Evolutionary conservation across 2,888 invertebrate genomes (phyloP).

Genomic region (Cheiracanthium punctorium): DNA sequence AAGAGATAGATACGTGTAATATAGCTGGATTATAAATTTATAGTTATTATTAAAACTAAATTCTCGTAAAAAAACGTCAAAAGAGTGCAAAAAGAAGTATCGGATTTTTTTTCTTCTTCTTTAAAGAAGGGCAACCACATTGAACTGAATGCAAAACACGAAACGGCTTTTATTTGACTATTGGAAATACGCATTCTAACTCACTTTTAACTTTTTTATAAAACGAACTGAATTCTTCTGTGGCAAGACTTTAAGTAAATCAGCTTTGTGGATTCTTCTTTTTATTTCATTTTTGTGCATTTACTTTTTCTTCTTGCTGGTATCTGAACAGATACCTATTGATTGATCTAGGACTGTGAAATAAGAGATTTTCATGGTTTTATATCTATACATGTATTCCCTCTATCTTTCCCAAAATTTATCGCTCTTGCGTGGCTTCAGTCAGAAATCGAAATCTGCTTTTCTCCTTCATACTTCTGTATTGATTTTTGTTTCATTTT

Average conservation of each 20-base stretch:
- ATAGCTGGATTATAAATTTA: too few species aligned
- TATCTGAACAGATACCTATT: conserved; percentile 15
- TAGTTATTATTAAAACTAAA: too few species aligned
- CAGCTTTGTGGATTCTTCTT: background rate
- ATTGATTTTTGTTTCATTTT: background rate
- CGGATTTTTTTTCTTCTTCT: background rate
- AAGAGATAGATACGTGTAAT: too few species aligned
- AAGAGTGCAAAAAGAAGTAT: too few species aligned
- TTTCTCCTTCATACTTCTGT: background rate
- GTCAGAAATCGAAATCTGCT: conserved; percentile 1
- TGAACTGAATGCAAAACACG: background rate
- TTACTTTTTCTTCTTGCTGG: too few species aligned
- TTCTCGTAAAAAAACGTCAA: too few species aligned
- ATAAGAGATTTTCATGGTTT: background rate
- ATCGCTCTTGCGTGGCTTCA: conserved; percentile 1
- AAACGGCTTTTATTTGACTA: background rate
- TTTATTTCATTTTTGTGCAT: too few species aligned
- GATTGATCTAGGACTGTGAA: background rate
- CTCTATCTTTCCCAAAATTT: conserved; percentile 16
- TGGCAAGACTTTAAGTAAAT: background rate
- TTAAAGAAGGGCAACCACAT: background rate
- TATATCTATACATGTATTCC: background rate
- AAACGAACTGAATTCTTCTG: too few species aligned
- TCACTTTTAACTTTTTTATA: too few species aligned
- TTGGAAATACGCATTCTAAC: too few species aligned